Percentiles rank a stretch among this genome's conserved stretches.
These are phyloP conservation scores for Apteryx owenii DNA, from an alignment of 2,113 vertebrate genomes.

Conservation along the genomic window DNA sequence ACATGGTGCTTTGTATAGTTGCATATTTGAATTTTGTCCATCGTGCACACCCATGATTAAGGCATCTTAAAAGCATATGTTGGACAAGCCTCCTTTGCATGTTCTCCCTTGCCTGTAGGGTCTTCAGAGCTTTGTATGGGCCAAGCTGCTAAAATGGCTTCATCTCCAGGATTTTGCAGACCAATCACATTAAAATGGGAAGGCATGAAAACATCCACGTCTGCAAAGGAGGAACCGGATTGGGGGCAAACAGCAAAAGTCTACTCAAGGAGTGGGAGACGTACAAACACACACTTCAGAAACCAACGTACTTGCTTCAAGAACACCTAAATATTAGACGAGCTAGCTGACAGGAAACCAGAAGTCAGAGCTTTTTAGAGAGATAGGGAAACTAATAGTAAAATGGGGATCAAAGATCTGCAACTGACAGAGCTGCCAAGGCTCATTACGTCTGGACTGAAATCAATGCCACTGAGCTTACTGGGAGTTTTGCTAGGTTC, in stretches of 20 bases:
- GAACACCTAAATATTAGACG: not conserved
- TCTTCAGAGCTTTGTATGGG: not conserved
- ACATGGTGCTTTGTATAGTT: accelerated
- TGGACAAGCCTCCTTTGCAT: accelerated
- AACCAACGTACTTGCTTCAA: accelerated
- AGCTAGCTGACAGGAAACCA: not conserved
- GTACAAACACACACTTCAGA: not conserved
- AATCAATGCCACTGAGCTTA: slow-evolving; percentile 40
- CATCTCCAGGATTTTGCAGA: accelerated
- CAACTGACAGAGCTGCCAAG: slow-evolving; percentile 35
- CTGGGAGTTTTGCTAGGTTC: not conserved
- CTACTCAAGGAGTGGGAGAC: not conserved
- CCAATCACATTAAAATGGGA: accelerated
- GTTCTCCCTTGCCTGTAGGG: not conserved
- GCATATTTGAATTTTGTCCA: accelerated
- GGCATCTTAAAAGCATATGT: accelerated
- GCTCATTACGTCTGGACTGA: not conserved
- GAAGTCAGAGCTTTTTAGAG: not conserved
- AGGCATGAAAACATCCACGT: not conserved
- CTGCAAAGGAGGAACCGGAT: not conserved
- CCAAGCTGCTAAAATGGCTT: not conserved
- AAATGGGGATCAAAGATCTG: slow-evolving; percentile 43
- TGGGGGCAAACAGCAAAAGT: not conserved
- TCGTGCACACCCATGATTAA: accelerated
- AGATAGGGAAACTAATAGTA: not conserved